These are phyloP conservation scores for Phacellophora camtschatica DNA, from an alignment of 30 jellyfish, hydroid and myxozoan species.

Conservation along the genomic window DNA sequence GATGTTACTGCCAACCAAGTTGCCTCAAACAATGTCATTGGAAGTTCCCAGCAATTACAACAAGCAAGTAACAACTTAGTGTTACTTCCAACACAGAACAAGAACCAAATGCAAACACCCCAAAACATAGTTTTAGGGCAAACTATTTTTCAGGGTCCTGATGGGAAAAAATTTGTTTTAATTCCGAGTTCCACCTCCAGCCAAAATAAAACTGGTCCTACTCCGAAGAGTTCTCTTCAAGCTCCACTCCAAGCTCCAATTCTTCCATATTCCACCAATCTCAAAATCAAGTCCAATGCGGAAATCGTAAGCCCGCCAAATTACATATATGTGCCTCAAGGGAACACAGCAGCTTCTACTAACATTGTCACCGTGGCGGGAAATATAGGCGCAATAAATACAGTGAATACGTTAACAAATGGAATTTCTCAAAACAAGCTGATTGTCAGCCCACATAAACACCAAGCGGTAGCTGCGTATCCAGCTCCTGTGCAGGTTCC, in stretches of 20 bases:
- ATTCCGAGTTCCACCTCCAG: constrained; percentile 31
- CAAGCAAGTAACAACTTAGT: neutral
- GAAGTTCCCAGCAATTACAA: neutral
- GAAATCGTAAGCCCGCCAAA: constrained; percentile 25
- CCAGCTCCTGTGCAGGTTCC: neutral
- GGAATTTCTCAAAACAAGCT: neutral
- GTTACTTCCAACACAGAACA: constrained; percentile 45
- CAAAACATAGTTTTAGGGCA: constrained; percentile 65
- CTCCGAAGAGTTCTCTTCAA: neutral
- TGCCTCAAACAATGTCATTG: neutral
- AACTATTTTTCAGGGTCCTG: constrained; percentile 55
- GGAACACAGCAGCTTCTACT: neutral
- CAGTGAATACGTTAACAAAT: neutral
- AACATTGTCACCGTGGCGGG: neutral
- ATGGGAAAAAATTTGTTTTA: constrained; percentile 61
- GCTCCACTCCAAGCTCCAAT: constrained; percentile 24
- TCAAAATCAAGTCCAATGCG: neutral
- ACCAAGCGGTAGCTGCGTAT: neutral
- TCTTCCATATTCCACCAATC: constrained; percentile 8
- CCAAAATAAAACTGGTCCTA: neutral
- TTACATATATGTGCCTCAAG: constrained; percentile 26
- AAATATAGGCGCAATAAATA: neutral
- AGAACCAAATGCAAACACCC: constrained; percentile 2
- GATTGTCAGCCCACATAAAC: neutral
- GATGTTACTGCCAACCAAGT: neutral